Percentiles rank a stretch among this genome's conserved stretches.
Evolutionary conservation across 2,888 invertebrate genomes (phyloP).

Genomic region (Prostheceraeus crozeri): DNA sequence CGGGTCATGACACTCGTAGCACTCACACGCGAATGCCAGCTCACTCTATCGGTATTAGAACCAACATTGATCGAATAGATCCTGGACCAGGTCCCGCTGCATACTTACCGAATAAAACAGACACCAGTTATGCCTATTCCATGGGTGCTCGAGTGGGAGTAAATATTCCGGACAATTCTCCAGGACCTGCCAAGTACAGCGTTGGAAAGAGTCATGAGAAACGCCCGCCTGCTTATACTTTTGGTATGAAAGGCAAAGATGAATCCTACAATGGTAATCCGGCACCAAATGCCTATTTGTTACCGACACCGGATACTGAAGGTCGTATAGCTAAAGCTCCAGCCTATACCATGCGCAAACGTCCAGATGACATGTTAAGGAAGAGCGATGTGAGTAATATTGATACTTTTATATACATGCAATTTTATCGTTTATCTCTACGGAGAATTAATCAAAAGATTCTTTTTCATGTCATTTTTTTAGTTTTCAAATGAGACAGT

Average conservation of each 20-base stretch:
- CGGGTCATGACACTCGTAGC: slow-evolving; percentile 5
- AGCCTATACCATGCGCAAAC: not conserved
- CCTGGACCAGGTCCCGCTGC: not conserved
- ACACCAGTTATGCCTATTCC: not conserved
- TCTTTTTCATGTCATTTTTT: too few species aligned
- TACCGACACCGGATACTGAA: not conserved
- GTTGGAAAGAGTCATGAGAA: not conserved
- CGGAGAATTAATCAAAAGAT: too few species aligned
- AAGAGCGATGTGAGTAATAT: not conserved
- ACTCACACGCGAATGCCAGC: not conserved
- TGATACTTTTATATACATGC: too few species aligned
- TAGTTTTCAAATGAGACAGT: too few species aligned
- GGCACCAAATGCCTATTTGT: slow-evolving; percentile 7
- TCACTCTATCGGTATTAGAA: not conserved
- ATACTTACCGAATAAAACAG: not conserved
- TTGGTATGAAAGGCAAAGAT: not conserved
- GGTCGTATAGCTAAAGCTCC: not conserved
- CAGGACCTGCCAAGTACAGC: not conserved
- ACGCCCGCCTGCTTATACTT: slow-evolving; percentile 1
- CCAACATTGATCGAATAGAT: not conserved
- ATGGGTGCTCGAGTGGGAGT: not conserved
- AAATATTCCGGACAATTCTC: not conserved
- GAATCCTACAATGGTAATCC: not conserved
- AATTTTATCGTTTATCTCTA: too few species aligned
- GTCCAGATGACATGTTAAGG: not conserved